Conservation (phyloP, 2,797 vertebrate genomes). For the Artibeus jamaicensis region DNA sequence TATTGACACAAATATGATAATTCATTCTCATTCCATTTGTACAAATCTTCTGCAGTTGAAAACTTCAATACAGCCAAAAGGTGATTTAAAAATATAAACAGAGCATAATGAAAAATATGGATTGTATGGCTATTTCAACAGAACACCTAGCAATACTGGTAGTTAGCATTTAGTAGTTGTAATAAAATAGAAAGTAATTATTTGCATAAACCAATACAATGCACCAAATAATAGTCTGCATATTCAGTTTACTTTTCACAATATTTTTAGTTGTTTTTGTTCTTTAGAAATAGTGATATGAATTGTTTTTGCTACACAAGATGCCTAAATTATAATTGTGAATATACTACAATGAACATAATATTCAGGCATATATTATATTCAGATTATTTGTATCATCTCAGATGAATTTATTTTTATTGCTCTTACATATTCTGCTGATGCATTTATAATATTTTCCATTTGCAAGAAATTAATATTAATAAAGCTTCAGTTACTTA, state of each 20-base stretch:
- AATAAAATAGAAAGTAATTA: constrained; percentile 54
- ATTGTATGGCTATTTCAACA: constrained; percentile 58
- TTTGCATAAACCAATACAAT: constrained; percentile 51
- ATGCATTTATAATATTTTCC: constrained; percentile 56
- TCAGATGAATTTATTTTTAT: constrained; percentile 40
- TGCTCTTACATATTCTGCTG: neutral
- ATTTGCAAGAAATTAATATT: constrained; percentile 35
- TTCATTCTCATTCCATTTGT: constrained; percentile 60
- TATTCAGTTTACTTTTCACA: constrained; percentile 46
- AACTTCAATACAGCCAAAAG: constrained; percentile 58
- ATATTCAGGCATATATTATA: constrained; percentile 13
- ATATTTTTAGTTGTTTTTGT: constrained; percentile 27
- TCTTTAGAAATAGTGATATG: neutral
- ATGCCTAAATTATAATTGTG: neutral
- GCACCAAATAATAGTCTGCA: constrained; percentile 34
- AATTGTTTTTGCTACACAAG: constrained; percentile 35
- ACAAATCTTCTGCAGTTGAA: constrained; percentile 50
- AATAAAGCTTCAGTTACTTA: constrained; percentile 19
- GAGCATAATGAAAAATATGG: constrained; percentile 38
- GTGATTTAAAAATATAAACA: constrained; percentile 49
- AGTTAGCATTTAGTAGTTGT: constrained; percentile 68
- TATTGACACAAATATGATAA: constrained; percentile 57
- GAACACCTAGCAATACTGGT: constrained; percentile 34
- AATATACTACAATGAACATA: neutral
- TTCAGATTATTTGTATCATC: constrained; percentile 19